These are phyloP conservation scores for Cantharis flavilabris DNA, from an alignment of 2,888 invertebrate species.

Conservation along the genomic window DNA sequence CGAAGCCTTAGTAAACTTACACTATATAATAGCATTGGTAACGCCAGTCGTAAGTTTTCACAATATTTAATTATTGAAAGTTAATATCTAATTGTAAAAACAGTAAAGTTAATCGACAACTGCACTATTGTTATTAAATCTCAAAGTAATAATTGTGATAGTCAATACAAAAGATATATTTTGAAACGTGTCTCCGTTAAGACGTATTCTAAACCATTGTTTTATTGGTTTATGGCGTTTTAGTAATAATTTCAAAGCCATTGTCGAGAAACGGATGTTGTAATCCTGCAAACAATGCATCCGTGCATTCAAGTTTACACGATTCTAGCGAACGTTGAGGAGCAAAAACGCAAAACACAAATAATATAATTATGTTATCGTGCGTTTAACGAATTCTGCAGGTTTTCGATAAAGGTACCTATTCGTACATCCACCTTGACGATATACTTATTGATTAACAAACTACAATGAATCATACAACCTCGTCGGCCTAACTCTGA, in stretches of 20 bases:
- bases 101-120: background rate
- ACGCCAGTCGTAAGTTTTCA: background rate
- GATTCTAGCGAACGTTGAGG: background rate
- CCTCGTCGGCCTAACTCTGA: background rate
- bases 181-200: background rate
- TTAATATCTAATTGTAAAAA: background rate
- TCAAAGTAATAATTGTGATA: background rate
- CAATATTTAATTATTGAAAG: background rate
- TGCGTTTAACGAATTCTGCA: background rate
- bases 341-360: background rate
- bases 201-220: background rate
- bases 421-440: background rate
- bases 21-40: background rate
- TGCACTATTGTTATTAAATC: background rate
- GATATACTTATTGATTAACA: conserved; percentile 2
- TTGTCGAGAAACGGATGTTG: conserved; percentile 18
- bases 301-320: background rate
- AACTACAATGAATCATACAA: conserved; percentile 2
- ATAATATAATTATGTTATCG: background rate
- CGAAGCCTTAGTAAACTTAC: background rate
- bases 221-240: background rate
- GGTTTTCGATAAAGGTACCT: background rate
- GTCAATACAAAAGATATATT: background rate
- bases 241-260: conserved; percentile 2
- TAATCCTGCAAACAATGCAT: conserved; percentile 9